Conservation (phyloP, 2,888 invertebrate species). For the Andrena camellia region DNA sequence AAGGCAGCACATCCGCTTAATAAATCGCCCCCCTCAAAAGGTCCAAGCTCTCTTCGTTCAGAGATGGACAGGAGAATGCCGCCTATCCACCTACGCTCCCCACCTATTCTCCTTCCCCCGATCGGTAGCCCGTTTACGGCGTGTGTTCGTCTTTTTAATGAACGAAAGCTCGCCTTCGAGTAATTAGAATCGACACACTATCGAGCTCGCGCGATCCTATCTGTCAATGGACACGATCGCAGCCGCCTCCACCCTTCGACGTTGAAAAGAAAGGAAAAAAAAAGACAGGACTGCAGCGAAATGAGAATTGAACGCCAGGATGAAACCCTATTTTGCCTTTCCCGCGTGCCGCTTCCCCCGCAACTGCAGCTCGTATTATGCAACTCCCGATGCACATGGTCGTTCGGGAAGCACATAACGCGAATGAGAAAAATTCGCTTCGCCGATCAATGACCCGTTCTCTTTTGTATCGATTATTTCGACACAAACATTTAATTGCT, state of each 20-base stretch:
- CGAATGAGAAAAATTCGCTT: neutral
- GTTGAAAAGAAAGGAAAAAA: neutral
- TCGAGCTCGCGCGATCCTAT: neutral
- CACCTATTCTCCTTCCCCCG: neutral
- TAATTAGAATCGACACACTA: slow-evolving; percentile 8
- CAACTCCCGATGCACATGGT: neutral
- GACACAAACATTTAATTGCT: neutral
- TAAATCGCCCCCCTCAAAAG: neutral
- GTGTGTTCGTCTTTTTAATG: neutral
- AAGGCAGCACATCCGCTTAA: slow-evolving; percentile 4
- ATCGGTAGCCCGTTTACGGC: neutral
- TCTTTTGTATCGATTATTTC: neutral
- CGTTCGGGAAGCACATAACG: neutral
- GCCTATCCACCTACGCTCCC: neutral
- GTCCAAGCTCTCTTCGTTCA: slow-evolving; percentile 5
- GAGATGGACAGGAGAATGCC: neutral
- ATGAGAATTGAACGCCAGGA: slow-evolving; percentile 3
- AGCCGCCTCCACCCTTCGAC: neutral
- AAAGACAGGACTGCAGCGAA: neutral
- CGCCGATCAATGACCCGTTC: neutral
- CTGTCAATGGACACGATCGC: neutral
- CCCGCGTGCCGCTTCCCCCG: neutral
- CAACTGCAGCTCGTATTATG: neutral
- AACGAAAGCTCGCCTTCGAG: neutral
- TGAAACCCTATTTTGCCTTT: slow-evolving; percentile 3